phyloP scores from a whole-genome alignment of 30 jellyfish, hydroid and myxozoan genomes.

The Catostylus mosaicus region DNA sequence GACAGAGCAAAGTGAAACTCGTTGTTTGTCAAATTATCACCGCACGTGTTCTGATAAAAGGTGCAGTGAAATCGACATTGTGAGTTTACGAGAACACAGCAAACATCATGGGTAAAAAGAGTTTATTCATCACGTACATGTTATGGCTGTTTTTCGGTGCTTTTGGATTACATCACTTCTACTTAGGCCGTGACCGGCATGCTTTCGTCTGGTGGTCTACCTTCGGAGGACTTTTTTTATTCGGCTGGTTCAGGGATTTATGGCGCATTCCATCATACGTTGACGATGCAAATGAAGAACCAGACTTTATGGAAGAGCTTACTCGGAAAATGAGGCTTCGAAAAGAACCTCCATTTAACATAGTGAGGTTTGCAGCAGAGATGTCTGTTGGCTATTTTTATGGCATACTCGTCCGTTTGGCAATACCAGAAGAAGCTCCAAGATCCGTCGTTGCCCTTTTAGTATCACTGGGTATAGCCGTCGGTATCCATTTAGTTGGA shows the following conservation, averaged over 20 bases:
- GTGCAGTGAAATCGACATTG: not conserved
- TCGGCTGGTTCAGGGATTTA: slow-evolving; percentile 97
- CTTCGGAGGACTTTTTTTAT: slow-evolving; percentile 83
- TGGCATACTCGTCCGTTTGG: slow-evolving; percentile 87
- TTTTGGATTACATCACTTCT: slow-evolving; percentile 94
- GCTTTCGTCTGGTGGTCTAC: slow-evolving; percentile 99
- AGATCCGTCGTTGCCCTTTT: slow-evolving; percentile 48
- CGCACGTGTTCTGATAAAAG: not conserved
- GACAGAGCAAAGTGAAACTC: not conserved
- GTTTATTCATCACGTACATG: slow-evolving; percentile 79
- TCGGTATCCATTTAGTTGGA: slow-evolving; percentile 91
- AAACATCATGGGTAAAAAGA: slow-evolving; percentile 73
- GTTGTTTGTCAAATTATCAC: not conserved
- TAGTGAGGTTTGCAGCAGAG: slow-evolving; percentile 87
- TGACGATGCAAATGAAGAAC: slow-evolving; percentile 94
- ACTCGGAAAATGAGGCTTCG: slow-evolving; percentile 64
- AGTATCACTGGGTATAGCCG: slow-evolving; percentile 86
- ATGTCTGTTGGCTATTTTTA: slow-evolving; percentile 91
- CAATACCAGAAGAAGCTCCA: slow-evolving; percentile 90
- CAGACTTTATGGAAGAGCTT: slow-evolving; percentile 69
- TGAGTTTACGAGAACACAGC: not conserved
- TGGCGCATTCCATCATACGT: slow-evolving; percentile 98
- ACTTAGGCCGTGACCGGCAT: slow-evolving; percentile 95
- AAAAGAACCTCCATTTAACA: slow-evolving; percentile 78
- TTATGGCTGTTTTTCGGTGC: slow-evolving; percentile 95